Evolutionary conservation across 2,888 invertebrate genomes (phyloP), one percentile per base, ranked within the genome.

Genomic region (Cryptus armator): DNA sequence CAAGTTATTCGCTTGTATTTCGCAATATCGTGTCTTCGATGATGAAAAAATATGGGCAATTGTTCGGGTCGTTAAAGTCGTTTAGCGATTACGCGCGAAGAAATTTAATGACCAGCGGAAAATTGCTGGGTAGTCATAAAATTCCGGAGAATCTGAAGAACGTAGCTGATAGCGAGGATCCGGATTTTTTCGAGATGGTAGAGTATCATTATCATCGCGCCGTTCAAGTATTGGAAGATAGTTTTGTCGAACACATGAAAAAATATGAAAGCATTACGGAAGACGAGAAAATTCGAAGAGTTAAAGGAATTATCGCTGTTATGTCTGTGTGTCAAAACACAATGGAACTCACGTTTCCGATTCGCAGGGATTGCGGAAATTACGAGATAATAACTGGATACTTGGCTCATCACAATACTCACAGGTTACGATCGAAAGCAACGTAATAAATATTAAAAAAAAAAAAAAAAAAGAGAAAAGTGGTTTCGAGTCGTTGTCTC

Each of bases 331-430:
- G 96, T 92, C 96, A 96, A 91, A 95, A 96, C 90, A 95, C 95
- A 6, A 91, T 96, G 2, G 96, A 95, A 90, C 94, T 97, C 75
- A 95, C 95, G 87, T 97, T 97, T 93, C 97, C 97, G 0, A 95
- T 97, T 87, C 95, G 95, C 88, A 94, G 96, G 85, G 97, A 97
- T 90, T 95, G 94, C 88, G 97, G 97, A 0, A 95, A 95, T 68
- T 96, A 96, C 90, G 96, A 97, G 90, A 95, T 97, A 86, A 95
- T 97, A 78, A 95, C 95, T 79, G 97, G 96, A 0, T 97, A 96
- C 94, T 94, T 97, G 82, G 95, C 96, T 2, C 97, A 97, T 91
- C 97, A 97, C 93, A 96, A 96, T 91, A 96, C 96, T 46, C 97
- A 97, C 91, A 95, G 96, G 78, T 95, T n/a, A n/a, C n/a, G n/a